Evolutionary conservation across 2,797 vertebrate species (phyloP), one percentile per base, ranked within the genome.

Genomic region (Enteromius viviparus): DNA sequence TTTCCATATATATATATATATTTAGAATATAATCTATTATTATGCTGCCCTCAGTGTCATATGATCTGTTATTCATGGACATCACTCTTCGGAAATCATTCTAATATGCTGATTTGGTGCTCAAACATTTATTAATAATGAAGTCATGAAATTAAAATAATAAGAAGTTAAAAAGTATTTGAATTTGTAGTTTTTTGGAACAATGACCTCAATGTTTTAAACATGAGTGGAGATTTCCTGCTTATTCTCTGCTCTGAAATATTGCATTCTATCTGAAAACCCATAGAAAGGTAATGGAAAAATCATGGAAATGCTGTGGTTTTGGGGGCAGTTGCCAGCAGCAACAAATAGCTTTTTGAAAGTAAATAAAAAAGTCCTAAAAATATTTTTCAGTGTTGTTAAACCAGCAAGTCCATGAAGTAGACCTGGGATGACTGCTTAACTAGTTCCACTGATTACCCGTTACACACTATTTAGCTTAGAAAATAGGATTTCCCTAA

Each of bases 241-340:
- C 10, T 34, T 34, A 53, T 74, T 74, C 70, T 74, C 70, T 74
- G 47, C 26, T 51, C 26, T 53, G 47, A 34, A 21, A 74, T 53
- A 53, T 69, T 68, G 1, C 37, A 23, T 69, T 40, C 7, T 1
- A 58, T 6, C 64, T 17, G 34, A 40, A 66, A 66, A 40, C 21
- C 55, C 34, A 58, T 26, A 60, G 34, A 60, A 58, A 42, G 34
- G 34, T 37, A 15, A 74, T 74, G 12, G 19, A n/a, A 74, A 74
- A 53, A 53, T 11, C 34, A 58, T 40, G 8, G 34, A 58, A 76
- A 76, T 76, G 15, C 14, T 6, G 17, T 17, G 14, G 4, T 26
- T 37, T 42, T 60, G 6, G 60, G 42, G 34, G n/a, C 34, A 26
- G 3, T 1, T 42, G 14, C 12, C 21, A 26, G 34, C n/a, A 26